These are phyloP conservation scores for Epirrita christyi DNA, from an alignment of 2,888 invertebrate species.

Conservation along the genomic window DNA sequence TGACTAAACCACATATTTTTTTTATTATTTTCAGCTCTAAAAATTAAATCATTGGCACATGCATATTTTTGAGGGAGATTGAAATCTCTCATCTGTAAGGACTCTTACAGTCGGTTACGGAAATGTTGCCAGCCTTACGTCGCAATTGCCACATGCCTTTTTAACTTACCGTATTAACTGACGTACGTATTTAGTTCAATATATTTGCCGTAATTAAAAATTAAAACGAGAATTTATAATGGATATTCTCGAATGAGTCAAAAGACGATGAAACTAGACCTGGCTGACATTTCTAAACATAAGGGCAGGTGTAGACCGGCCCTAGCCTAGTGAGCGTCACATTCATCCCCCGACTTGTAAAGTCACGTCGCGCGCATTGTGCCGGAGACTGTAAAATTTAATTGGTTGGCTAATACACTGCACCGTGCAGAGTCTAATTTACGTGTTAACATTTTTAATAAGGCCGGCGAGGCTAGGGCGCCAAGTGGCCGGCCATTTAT, in stretches of 20 bases:
- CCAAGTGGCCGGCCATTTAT: slow-evolving; percentile 82
- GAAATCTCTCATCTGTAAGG: slow-evolving; percentile 72
- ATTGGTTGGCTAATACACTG: slow-evolving; percentile 81
- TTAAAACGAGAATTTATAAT: slow-evolving; percentile 45
- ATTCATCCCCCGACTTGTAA: slow-evolving; percentile 57
- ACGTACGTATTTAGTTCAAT: slow-evolving; percentile 66
- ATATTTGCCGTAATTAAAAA: slow-evolving; percentile 69
- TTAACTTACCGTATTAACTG: slow-evolving; percentile 72
- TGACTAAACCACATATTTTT: neutral
- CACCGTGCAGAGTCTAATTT: slow-evolving; percentile 75
- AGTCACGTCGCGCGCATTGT: slow-evolving; percentile 66
- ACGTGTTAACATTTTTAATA: slow-evolving; percentile 84
- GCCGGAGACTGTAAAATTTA: slow-evolving; percentile 73
- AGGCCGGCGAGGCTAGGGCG: slow-evolving; percentile 79
- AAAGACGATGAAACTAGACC: slow-evolving; percentile 49
- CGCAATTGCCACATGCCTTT: slow-evolving; percentile 81
- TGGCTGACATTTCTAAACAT: slow-evolving; percentile 45
- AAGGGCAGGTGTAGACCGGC: slow-evolving; percentile 45
- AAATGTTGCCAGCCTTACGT: slow-evolving; percentile 78
- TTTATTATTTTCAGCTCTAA: slow-evolving; percentile 12
- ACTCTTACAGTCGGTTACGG: slow-evolving; percentile 71
- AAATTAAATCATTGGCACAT: slow-evolving; percentile 38
- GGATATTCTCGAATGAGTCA: slow-evolving; percentile 52
- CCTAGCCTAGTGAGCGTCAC: slow-evolving; percentile 46
- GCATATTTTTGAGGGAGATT: slow-evolving; percentile 65